phyloP scores from a whole-genome alignment of 2,888 invertebrate genomes.

The Ischnura elegans region DNA sequence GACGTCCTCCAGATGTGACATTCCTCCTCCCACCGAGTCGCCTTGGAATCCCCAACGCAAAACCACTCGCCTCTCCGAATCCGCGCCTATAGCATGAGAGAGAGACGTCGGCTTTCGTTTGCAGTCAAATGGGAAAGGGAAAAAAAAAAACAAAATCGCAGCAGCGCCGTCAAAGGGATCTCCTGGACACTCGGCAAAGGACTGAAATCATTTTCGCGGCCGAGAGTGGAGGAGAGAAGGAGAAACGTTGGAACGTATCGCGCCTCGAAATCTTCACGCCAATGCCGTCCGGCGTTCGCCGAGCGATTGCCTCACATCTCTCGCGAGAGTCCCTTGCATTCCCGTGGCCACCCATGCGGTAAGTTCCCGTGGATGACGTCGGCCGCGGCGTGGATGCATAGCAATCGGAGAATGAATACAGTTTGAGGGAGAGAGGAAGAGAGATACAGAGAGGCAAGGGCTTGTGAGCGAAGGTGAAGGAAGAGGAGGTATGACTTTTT shows the following conservation, averaged over 20 bases:
- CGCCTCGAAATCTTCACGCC: constrained; percentile 1
- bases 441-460: no score
- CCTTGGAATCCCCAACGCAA: neutral
- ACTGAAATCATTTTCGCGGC: constrained; percentile 4
- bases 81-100: neutral
- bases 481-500: neutral
- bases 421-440: no score
- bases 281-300: neutral
- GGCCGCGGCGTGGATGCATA: neutral
- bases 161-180: neutral
- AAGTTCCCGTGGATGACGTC: neutral
- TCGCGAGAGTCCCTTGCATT: neutral
- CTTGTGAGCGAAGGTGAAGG: neutral
- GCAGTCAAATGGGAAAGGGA: neutral
- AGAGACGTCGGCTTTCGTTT: neutral
- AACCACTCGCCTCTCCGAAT: neutral
- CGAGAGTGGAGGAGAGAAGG: neutral
- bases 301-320: neutral
- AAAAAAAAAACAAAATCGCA: no score
- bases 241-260: neutral
- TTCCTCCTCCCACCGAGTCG: neutral
- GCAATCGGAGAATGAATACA: neutral
- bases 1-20: neutral
- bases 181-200: neutral
- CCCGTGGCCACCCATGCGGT: constrained; percentile 12